phyloP scores from a whole-genome alignment of 2,797 vertebrate species.

The Limosa lapponica region DNA sequence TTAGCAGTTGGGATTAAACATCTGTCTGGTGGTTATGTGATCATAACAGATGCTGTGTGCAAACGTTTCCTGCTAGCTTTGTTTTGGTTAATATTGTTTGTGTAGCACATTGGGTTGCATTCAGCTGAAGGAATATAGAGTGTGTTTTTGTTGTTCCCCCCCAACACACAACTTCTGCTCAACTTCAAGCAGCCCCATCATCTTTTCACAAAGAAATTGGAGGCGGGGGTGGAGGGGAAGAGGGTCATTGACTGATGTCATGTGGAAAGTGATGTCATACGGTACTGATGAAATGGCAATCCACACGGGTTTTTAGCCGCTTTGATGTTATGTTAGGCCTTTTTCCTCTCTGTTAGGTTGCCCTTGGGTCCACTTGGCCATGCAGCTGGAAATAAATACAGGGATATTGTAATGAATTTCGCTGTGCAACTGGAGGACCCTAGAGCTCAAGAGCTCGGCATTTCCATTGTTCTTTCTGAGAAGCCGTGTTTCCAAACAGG shows the following conservation, averaged over 20 bases:
- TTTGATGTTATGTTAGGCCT: slow-evolving; percentile 59
- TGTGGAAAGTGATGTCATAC: slow-evolving; percentile 71
- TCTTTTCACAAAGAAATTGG: slow-evolving; percentile 61
- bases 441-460: slow-evolving; percentile 13
- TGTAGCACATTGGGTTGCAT: slow-evolving; percentile 81
- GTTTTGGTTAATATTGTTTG: slow-evolving; percentile 86
- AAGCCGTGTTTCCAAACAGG: background rate
- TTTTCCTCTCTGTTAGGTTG: slow-evolving; percentile 47
- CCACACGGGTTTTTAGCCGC: slow-evolving; percentile 23
- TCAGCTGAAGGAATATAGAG: slow-evolving; percentile 79
- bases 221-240: slow-evolving; percentile 38
- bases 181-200: slow-evolving; percentile 73
- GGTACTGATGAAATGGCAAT: slow-evolving; percentile 62
- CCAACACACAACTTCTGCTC: slow-evolving; percentile 72
- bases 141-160: slow-evolving; percentile 60
- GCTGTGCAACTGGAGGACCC: slow-evolving; percentile 34
- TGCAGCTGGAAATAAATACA: slow-evolving; percentile 63
- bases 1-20: slow-evolving; percentile 96
- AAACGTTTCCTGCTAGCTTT: slow-evolving; percentile 85
- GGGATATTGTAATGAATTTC: slow-evolving; percentile 22
- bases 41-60: slow-evolving; percentile 91
- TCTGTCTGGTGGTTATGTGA: slow-evolving; percentile 94
- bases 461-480: slow-evolving; percentile 44
- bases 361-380: slow-evolving; percentile 40
- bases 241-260: slow-evolving; percentile 58